Percentiles rank a stretch among this genome's conserved stretches.
phyloP scores from a whole-genome alignment of 1,140 invertebrate species.

The Drosophila azteca region DNA sequence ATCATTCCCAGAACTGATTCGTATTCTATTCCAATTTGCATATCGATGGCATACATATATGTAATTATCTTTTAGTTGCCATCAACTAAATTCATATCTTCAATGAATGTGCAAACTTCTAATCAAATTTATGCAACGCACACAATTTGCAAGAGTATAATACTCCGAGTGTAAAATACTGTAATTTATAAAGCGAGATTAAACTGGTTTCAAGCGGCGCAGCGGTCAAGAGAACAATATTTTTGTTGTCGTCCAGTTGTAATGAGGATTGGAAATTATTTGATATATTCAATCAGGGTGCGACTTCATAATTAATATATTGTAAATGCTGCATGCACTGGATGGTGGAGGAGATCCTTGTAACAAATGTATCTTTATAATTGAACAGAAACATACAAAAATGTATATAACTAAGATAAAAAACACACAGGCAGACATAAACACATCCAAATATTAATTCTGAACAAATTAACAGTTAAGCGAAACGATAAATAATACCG shows the following conservation, averaged over 20 bases:
- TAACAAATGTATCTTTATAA: slow-evolving; percentile 33
- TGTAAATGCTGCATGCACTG: slow-evolving; percentile 33
- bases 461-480: slow-evolving; percentile 30
- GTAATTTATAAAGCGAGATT: slow-evolving; percentile 47
- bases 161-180: not conserved
- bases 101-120: slow-evolving; percentile 1
- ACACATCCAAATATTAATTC: slow-evolving; percentile 43
- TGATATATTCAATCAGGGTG: slow-evolving; percentile 26
- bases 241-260: slow-evolving; percentile 26
- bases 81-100: not conserved
- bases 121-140: slow-evolving; percentile 42
- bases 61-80: slow-evolving; percentile 13
- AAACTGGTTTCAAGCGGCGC: slow-evolving; percentile 53
- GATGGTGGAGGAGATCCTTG: not conserved
- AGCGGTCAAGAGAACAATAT: slow-evolving; percentile 55
- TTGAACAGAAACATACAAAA: slow-evolving; percentile 33
- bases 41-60: too few relatives aligned
- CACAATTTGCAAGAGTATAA: slow-evolving; percentile 37
- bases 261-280: slow-evolving; percentile 31
- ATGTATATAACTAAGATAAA: slow-evolving; percentile 44
- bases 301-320: slow-evolving; percentile 46
- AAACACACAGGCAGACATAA: slow-evolving; percentile 16
- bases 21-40: too few relatives aligned
- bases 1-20: too few relatives aligned
- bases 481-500: slow-evolving; percentile 12